Evolutionary conservation across 2,888 invertebrate species (phyloP).

Genomic region (Agrilus cyanescens): DNA sequence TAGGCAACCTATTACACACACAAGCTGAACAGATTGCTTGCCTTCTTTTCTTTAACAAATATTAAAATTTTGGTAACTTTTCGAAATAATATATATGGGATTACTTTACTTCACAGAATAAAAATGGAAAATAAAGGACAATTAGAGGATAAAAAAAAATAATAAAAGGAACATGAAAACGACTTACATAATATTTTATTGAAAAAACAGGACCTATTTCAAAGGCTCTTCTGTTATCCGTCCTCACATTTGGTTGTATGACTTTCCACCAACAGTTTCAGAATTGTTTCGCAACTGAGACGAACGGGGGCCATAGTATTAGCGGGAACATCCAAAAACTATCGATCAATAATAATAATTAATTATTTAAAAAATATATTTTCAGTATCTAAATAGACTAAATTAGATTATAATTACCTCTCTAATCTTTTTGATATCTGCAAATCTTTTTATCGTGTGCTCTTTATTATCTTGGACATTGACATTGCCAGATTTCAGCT

Average conservation of each 20-base stretch:
- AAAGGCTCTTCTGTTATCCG: too few species aligned
- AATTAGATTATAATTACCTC: neutral
- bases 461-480: slow-evolving; percentile 3
- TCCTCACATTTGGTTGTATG: too few species aligned
- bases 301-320: slow-evolving; percentile 31
- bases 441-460: neutral
- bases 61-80: neutral
- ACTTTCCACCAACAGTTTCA: slow-evolving; percentile 23
- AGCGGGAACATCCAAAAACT: slow-evolving; percentile 30
- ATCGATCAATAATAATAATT: slow-evolving; percentile 18
- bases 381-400: slow-evolving; percentile 1
- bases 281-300: slow-evolving; percentile 23
- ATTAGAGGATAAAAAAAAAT: too few species aligned
- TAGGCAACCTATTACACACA: too few species aligned
- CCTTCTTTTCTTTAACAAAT: too few species aligned
- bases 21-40: too few species aligned
- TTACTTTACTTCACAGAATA: neutral
- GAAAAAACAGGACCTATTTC: too few species aligned
- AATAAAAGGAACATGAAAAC: too few species aligned
- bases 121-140: neutral
- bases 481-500: slow-evolving; percentile 11
- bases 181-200: too few species aligned
- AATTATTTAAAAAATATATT: slow-evolving; percentile 5
- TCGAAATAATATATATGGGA: neutral
- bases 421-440: neutral